phyloP scores from a whole-genome alignment of 2,888 invertebrate species.

The Hetaerina titia region DNA sequence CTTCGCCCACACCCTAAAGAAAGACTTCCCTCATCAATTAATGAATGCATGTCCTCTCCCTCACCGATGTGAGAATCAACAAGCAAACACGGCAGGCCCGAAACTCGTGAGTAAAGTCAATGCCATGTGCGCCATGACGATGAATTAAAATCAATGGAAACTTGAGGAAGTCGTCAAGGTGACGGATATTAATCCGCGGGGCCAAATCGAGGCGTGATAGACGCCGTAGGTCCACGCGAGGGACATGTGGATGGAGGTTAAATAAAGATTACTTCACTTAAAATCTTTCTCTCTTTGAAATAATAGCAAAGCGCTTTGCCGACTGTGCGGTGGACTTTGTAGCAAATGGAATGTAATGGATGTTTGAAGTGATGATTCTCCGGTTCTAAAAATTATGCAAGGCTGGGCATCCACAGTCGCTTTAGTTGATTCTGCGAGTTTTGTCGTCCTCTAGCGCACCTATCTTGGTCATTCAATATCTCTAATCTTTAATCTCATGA shows the following conservation, averaged over 20 bases:
- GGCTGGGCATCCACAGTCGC: too few relatives aligned
- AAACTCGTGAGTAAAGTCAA: neutral
- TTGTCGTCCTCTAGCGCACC: too few relatives aligned
- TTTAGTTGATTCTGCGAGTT: too few relatives aligned
- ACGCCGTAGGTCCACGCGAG: neutral
- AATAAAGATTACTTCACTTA: too few relatives aligned
- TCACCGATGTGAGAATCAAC: neutral
- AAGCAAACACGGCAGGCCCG: neutral
- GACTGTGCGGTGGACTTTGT: too few relatives aligned
- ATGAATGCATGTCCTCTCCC: neutral
- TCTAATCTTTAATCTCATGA: too few relatives aligned
- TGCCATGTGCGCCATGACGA: neutral
- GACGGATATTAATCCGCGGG: slow-evolving; percentile 7
- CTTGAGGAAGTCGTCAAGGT: slow-evolving; percentile 28
- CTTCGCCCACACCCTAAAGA: neutral
- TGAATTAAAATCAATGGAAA: slow-evolving; percentile 22
- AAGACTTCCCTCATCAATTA: neutral
- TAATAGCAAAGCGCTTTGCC: too few relatives aligned
- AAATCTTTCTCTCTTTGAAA: too few relatives aligned
- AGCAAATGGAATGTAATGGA: too few relatives aligned
- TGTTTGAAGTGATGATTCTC: too few relatives aligned
- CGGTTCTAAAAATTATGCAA: too few relatives aligned
- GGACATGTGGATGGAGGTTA: neutral
- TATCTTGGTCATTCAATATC: too few relatives aligned
- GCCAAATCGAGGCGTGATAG: neutral